These are phyloP conservation scores for Amphipyra tragopoginis DNA, from an alignment of 2,888 invertebrate species.

Conservation along the genomic window DNA sequence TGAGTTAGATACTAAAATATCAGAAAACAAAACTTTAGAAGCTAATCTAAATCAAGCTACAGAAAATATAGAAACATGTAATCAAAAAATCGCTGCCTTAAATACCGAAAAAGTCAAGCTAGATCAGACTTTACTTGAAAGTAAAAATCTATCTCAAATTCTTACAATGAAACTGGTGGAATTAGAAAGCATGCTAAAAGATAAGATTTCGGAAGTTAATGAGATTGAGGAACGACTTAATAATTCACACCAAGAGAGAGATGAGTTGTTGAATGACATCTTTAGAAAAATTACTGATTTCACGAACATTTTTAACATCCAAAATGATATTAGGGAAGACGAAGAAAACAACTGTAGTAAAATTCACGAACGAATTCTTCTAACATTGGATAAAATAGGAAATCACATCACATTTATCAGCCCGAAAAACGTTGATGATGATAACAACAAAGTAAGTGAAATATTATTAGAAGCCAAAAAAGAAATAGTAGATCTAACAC, in stretches of 20 bases:
- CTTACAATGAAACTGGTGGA: constrained; percentile 44
- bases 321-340: constrained; percentile 45
- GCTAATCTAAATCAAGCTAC: constrained; percentile 31
- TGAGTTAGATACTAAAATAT: constrained; percentile 36
- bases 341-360: constrained; percentile 45
- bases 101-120: constrained; percentile 56
- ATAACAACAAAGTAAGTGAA: constrained; percentile 48
- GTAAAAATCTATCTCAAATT: constrained; percentile 48
- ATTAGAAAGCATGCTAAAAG: constrained; percentile 53
- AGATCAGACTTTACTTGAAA: constrained; percentile 48
- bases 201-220: constrained; percentile 54
- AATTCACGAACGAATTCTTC: constrained; percentile 63
- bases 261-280: constrained; percentile 64
- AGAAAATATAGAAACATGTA: constrained; percentile 10
- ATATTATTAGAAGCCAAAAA: constrained; percentile 60
- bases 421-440: constrained; percentile 51
- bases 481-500: constrained; percentile 64
- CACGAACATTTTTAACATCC: constrained; percentile 57
- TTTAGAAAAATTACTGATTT: constrained; percentile 60
- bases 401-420: constrained; percentile 59
- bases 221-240: constrained; percentile 43
- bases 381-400: constrained; percentile 68
- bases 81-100: constrained; percentile 47
- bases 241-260: constrained; percentile 50
- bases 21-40: constrained; percentile 29